Percentiles rank a stretch among this genome's conserved stretches.
These are phyloP conservation scores for Anguilla rostrata DNA, from an alignment of 2,113 vertebrate species.

Conservation along the genomic window DNA sequence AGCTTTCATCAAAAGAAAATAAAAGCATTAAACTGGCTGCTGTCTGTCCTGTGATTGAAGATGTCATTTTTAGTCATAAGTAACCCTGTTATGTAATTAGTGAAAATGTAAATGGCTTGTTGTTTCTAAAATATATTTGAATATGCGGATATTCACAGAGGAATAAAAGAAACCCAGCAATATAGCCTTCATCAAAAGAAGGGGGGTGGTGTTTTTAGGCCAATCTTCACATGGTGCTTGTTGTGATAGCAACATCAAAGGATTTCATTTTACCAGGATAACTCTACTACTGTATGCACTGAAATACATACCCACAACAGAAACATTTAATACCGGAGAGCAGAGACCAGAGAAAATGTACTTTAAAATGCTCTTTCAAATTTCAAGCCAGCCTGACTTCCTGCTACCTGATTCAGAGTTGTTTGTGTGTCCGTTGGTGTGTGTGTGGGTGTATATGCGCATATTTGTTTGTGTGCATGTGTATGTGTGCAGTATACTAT, in stretches of 20 bases:
- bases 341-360: background rate
- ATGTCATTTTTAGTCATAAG: background rate
- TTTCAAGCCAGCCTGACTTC: background rate
- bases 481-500: background rate
- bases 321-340: too few species aligned
- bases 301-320: background rate
- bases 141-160: background rate
- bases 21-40: background rate
- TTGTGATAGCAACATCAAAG: slow-evolving; percentile 24
- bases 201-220: background rate
- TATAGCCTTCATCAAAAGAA: background rate
- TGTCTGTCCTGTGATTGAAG: too few species aligned
- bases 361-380: background rate
- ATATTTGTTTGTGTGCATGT: background rate
- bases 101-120: background rate
- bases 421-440: background rate
- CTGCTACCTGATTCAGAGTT: background rate
- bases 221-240: background rate
- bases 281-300: background rate
- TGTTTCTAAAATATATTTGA: background rate
- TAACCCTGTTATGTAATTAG: slow-evolving; percentile 2
- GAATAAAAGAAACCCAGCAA: background rate
- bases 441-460: background rate
- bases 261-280: background rate
- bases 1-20: background rate